Base-by-base conservation (phyloP, 2,797 vertebrate genomes). In the Fistularia tabacaria region DNA sequence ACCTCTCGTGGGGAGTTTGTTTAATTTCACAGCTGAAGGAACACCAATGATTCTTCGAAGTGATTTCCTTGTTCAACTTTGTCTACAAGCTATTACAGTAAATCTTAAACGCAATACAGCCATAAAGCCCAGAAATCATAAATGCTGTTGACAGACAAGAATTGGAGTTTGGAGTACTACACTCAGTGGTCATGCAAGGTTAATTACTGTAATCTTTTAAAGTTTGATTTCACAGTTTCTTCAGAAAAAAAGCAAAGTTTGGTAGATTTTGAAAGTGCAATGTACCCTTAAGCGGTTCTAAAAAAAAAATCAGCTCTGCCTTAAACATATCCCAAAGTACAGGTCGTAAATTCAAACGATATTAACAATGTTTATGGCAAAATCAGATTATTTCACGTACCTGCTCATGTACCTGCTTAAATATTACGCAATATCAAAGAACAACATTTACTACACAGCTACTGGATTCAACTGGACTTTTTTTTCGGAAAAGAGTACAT, bases 1-100 rank as follows among this genome's bases (percentile, higher is more conserved):
- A 75, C 74, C 77, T 82, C 83, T 85, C 79, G 38, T 66, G 73
- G 82, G 83, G 74, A 84, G 81, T 87, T 85, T 86, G 84, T 85
- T 89, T 87, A 88, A 89, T 89, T 88, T 89, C 86, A 88, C 86
- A 87, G 83, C 68, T 83, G 81, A 83, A 74, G 59, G 83, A 78
- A 72, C 83, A 77, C 66, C 81, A 82, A 85, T 82, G 77, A 85
- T 83, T 87, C 87, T 82, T 76, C 66, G 76, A 69, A 81, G 75
- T 74, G 74, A 81, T 82, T 84, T 76, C 59, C 73, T 78, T 87
- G 85, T 85, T 80, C 77, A 84, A 81, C 76, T 82, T 80, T 82
- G 75, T 83, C 75, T 65, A 80, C 76, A 76, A 80, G 79, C 69
- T 71, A 81, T 85, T 81, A 82, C 81, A 79, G 83, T 85, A 83